Percentiles rank a stretch among this genome's conserved stretches.
Conservation (phyloP, 2,888 invertebrate genomes). For the Caenorhabditis doughertyi region DNA sequence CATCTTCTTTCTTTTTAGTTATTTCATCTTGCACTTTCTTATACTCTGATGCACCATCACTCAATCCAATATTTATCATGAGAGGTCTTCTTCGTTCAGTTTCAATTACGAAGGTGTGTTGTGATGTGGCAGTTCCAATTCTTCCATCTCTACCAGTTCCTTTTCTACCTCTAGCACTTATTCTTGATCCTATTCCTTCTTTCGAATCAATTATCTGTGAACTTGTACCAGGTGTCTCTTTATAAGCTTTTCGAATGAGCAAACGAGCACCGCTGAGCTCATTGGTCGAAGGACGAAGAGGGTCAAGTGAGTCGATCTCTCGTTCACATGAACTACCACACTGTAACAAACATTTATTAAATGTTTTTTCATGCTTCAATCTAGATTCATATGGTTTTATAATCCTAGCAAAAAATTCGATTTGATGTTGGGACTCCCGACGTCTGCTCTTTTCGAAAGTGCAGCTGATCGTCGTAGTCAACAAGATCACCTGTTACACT, state of each 20-base stretch:
- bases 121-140: slow-evolving; percentile 71
- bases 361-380: neutral
- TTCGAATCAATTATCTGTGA: slow-evolving; percentile 29
- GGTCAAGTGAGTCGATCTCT: slow-evolving; percentile 70
- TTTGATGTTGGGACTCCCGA: too few species aligned
- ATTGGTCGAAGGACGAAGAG: slow-evolving; percentile 68
- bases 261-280: slow-evolving; percentile 72
- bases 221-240: slow-evolving; percentile 47
- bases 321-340: slow-evolving; percentile 69
- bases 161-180: slow-evolving; percentile 20
- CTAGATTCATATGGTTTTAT: too few species aligned
- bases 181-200: slow-evolving; percentile 32
- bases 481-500: too few species aligned
- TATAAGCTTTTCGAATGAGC: slow-evolving; percentile 67
- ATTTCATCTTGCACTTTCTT: slow-evolving; percentile 61
- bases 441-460: too few species aligned
- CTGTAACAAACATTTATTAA: too few species aligned
- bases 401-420: too few species aligned
- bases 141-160: slow-evolving; percentile 48
- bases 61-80: slow-evolving; percentile 68
- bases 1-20: slow-evolving; percentile 60
- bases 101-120: slow-evolving; percentile 72
- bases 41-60: slow-evolving; percentile 69
- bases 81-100: slow-evolving; percentile 66
- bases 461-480: too few species aligned